Conservation (phyloP, 2,113 vertebrate genomes). For the Microcebus murinus region DNA sequence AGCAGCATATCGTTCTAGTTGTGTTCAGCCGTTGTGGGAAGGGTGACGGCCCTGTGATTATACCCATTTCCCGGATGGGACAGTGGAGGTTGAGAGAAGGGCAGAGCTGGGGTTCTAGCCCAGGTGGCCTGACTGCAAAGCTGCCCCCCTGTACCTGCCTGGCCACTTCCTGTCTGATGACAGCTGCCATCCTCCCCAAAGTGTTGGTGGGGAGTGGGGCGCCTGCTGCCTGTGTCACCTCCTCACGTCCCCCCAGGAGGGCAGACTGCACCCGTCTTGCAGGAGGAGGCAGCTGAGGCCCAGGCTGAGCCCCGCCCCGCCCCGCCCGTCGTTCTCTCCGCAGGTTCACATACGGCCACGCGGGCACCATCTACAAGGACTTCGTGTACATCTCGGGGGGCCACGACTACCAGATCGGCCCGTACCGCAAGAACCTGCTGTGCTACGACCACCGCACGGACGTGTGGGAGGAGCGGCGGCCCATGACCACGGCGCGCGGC, state of each 20-base stretch:
- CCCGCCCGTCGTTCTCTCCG: neutral
- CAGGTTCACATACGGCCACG: constrained; percentile 96
- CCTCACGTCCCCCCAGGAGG: neutral
- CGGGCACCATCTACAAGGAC: constrained; percentile 91
- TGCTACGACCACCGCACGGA: constrained; percentile 91
- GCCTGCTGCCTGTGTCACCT: fast-evolving
- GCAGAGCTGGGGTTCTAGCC: neutral
- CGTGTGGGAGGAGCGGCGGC: constrained; percentile 91
- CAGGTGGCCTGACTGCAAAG: neutral
- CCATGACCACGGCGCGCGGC: constrained; percentile 92
- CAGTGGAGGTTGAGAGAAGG: neutral
- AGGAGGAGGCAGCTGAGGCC: neutral
- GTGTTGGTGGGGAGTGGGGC: fast-evolving
- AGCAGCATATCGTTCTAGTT: fast-evolving
- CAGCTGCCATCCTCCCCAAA: fast-evolving
- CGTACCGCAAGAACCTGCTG: constrained; percentile 93
- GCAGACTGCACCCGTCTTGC: no score
- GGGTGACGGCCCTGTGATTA: neutral
- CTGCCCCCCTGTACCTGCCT: fast-evolving
- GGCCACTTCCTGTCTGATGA: neutral
- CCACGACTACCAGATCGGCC: constrained; percentile 96
- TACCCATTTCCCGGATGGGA: neutral
- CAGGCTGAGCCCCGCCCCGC: neutral
- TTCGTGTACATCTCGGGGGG: constrained; percentile 96
- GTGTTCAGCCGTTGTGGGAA: neutral